Conservation (phyloP, 2,888 invertebrate genomes). For the Agonopterix arenella region DNA sequence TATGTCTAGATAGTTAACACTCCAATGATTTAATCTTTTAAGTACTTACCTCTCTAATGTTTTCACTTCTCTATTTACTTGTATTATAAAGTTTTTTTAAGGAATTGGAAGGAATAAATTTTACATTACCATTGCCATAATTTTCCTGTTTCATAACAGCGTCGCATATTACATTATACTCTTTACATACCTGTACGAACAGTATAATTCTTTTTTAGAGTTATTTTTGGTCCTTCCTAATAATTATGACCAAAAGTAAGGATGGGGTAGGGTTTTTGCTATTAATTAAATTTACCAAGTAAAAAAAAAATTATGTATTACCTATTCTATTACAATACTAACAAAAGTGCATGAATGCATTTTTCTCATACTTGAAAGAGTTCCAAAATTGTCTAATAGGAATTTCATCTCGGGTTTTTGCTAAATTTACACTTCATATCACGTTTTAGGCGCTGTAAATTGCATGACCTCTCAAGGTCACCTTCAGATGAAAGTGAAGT, state of each 20-base stretch:
- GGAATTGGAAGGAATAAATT: too few relatives aligned
- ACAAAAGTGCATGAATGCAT: constrained; percentile 1
- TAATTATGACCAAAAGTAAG: too few relatives aligned
- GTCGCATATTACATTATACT: not conserved
- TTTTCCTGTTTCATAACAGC: constrained; percentile 7
- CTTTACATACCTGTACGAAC: too few relatives aligned
- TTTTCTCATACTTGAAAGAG: constrained; percentile 4
- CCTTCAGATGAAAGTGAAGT: constrained; percentile 18
- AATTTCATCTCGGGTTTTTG: not conserved
- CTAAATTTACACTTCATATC: constrained; percentile 7
- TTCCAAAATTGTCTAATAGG: not conserved
- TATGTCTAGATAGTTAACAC: not conserved
- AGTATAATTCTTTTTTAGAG: too few relatives aligned
- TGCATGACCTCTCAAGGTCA: constrained; percentile 64
- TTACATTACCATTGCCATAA: not conserved
- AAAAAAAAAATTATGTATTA: not conserved
- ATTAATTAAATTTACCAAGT: too few relatives aligned
- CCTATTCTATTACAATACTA: not conserved
- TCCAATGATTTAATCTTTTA: too few relatives aligned
- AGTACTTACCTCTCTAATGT: too few relatives aligned
- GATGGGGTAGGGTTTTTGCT: too few relatives aligned
- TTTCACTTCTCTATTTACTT: too few relatives aligned
- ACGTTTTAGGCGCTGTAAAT: constrained; percentile 16
- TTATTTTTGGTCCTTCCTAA: too few relatives aligned
- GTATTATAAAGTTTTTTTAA: too few relatives aligned